Base-by-base conservation (phyloP, 2,113 vertebrate genomes). In the Corythaixoides concolor region DNA sequence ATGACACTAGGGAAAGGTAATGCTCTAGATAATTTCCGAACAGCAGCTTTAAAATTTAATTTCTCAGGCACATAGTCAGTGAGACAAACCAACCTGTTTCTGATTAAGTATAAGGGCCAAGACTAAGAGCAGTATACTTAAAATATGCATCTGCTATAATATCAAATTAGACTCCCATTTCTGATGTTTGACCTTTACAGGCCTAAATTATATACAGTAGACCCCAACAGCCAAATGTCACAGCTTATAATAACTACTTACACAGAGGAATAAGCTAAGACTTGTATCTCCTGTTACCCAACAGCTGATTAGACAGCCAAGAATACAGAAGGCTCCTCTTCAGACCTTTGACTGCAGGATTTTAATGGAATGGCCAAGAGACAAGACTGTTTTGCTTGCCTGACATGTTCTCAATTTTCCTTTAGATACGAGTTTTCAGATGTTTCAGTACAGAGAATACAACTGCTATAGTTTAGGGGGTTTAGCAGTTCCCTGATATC, bases 171-270 rank as follows among this genome's bases (percentile, higher is more conserved):
- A 22, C 21, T 94, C 59, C 55, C 9, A 3, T 72, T 95, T 94
- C 69, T 96, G 82, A 88, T 45, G 43, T n/a, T 43, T 97, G 96
- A 97, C 96, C 94, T 98, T 97, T 97, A 78, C 45, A 83, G 66
- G 58, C 85, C 63, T 56, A 83, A 63, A 43, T 62, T 76, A 91
- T 39, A 90, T 33, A 88, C 58, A 52, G 81, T 8, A 89, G 88
- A 89, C 82, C 58, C 70, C 89, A 78, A 26, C 11, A 81, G 88
- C 41, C 89, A 97, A 98, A 98, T 97, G 97, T 97, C 97, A 97
- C 26, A 35, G 94, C 97, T 96, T 95, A 97, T 91, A 97, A 98
- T 98, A 98, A 97, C 97, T 59, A 43, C 87, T 68, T 68, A 49
- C 41, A 72, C 5, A 28, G 53, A 87, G 72, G 15, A 93, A 53